A percentile compares a stretch with the other conserved stretches of the same genome.
Conservation (phyloP, 1,140 invertebrate species). For the Helicoverpa zea region DNA sequence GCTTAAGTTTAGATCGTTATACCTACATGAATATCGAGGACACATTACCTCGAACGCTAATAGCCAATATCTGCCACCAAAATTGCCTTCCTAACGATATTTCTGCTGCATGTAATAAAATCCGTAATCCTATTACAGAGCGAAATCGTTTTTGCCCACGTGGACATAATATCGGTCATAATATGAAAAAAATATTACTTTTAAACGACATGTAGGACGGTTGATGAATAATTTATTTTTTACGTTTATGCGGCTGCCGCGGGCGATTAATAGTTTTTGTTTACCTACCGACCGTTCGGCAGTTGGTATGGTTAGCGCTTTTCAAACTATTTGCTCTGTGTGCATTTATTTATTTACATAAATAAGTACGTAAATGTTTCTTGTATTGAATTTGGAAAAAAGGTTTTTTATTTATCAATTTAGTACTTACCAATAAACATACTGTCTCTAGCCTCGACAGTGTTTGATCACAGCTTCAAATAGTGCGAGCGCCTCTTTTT, state of each 20-base stretch:
- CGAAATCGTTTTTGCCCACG: slow-evolving; percentile 72
- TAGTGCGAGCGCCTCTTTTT: no score
- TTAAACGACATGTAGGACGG: slow-evolving; percentile 21
- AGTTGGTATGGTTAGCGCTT: slow-evolving; percentile 5
- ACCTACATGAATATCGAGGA: slow-evolving; percentile 77
- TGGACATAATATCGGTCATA: slow-evolving; percentile 59
- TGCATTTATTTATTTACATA: not conserved
- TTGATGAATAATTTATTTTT: slow-evolving; percentile 47
- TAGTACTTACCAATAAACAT: no score
- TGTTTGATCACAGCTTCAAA: no score
- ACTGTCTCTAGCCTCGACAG: no score
- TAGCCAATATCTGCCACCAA: slow-evolving; percentile 84
- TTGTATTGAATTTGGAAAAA: no score
- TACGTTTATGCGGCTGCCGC: not conserved
- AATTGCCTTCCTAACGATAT: slow-evolving; percentile 85
- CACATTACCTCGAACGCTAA: slow-evolving; percentile 79
- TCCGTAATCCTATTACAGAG: slow-evolving; percentile 80
- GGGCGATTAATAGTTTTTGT: slow-evolving; percentile 18
- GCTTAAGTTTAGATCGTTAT: slow-evolving; percentile 71
- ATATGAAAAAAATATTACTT: slow-evolving; percentile 41
- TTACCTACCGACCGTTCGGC: not conserved
- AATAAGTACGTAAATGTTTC: no score
- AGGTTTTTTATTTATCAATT: no score
- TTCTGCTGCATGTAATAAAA: slow-evolving; percentile 83
- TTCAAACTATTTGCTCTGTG: not conserved